Evolutionary conservation across 2,797 vertebrate genomes (phyloP), one percentile per base, ranked within the genome.

Genomic region (Cynodonichthys magdalenae): DNA sequence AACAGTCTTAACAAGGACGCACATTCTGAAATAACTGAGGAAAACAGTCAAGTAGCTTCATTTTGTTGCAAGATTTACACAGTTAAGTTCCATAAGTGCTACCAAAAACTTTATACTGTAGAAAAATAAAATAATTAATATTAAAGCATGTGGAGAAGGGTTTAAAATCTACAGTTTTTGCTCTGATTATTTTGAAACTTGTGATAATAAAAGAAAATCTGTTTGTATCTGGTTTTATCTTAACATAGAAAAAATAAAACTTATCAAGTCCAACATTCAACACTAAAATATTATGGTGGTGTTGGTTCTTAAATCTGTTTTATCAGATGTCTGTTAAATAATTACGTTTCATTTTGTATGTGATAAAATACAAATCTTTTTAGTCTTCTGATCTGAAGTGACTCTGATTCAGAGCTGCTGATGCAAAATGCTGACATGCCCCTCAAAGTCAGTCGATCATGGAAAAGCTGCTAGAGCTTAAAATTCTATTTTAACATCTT

Each of bases 401-500:
- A 77, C 70, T 63, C 15, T 47, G n/a, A 77, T 29, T 28, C 11
- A 75, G 61, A 69, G 47, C 20, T 73, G 64, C 10, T 42, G 24
- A 42, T 19, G 54, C 54, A 31, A 31, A 31, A 31, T 41, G 20
- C 65, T 63, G 62, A 31, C 29, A 31, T 50, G 63, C 65, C 66
- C 46, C 69, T 69, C 59, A 67, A 75, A 74, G 64, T 67, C 48
- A 80, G 59, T 78, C 75, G 54, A 75, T 88, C 70, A 81, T 60
- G 44, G 64, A 41, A 77, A 88, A 83, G 61, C 75, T 62, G 67
- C 74, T 68, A 74, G 67, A 85, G 88, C 89, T 67, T 89, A 80
- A 90, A 89, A 91, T 80, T 79, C 36, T 69, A 82, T 81, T 89
- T 89, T 57, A 59, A 82, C 82, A 67, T 71, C 71, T 54, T 75